phyloP scores from a whole-genome alignment of 2,888 invertebrate species.

The Phyto melanocephala region DNA sequence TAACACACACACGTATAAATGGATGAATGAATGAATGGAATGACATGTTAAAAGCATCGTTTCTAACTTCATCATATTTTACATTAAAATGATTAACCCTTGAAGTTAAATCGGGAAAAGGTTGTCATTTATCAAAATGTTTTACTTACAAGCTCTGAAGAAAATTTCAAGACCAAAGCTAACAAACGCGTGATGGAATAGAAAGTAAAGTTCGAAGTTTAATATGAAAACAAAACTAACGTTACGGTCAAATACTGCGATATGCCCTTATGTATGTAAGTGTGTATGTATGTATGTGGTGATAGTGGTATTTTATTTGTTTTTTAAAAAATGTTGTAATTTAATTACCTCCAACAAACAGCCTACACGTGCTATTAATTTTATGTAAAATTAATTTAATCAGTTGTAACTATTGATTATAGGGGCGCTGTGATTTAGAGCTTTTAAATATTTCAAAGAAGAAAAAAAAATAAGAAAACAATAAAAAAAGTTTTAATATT shows the following conservation, averaged over 20 bases:
- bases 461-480: too few relatives aligned
- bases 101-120: slow-evolving; percentile 34
- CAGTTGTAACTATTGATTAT: neutral
- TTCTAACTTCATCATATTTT: slow-evolving; percentile 29
- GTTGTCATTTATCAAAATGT: slow-evolving; percentile 56
- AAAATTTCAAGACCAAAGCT: slow-evolving; percentile 11
- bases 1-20: too few relatives aligned
- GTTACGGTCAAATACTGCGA: neutral
- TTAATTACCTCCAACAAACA: slow-evolving; percentile 7
- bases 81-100: slow-evolving; percentile 50
- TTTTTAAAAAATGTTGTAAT: neutral
- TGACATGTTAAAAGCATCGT: slow-evolving; percentile 59
- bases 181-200: neutral
- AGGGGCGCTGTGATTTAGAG: neutral
- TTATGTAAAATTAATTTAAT: neutral
- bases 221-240: neutral
- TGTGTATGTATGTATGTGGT: neutral
- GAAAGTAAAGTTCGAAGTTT: slow-evolving; percentile 3
- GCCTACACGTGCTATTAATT: slow-evolving; percentile 7
- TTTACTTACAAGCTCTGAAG: neutral
- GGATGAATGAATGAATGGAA: slow-evolving; percentile 38
- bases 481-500: too few relatives aligned
- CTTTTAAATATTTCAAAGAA: too few relatives aligned
- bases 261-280: too few relatives aligned
- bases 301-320: neutral